These are phyloP conservation scores for Darevskia nairensis DNA, from an alignment of 2,797 vertebrate species.

Conservation along the genomic window DNA sequence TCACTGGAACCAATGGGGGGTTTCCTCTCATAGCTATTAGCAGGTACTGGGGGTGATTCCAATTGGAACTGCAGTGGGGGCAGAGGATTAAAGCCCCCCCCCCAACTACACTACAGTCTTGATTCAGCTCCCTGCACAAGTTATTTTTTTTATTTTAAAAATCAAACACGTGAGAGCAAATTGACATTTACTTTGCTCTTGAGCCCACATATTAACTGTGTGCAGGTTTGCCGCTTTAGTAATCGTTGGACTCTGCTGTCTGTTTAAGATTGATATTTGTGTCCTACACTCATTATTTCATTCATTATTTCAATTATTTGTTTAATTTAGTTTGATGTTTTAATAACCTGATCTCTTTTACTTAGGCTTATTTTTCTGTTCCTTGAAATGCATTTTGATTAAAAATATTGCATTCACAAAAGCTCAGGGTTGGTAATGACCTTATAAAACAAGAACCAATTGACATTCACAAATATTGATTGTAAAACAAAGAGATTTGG, in stretches of 20 bases:
- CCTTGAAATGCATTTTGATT: neutral
- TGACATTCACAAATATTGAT: slow-evolving; percentile 7
- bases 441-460: neutral
- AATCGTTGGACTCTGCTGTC: neutral
- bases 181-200: neutral
- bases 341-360: neutral
- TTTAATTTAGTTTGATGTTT: neutral
- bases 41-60: neutral
- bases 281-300: neutral
- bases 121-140: neutral
- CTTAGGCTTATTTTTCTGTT: slow-evolving; percentile 1
- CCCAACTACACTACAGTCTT: neutral
- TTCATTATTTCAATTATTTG: neutral
- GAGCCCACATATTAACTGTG: neutral
- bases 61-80: neutral
- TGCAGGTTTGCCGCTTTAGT: neutral
- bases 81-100: too few relatives aligned
- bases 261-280: neutral
- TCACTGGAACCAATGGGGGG: neutral
- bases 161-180: neutral
- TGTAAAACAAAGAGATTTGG: neutral
- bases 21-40: neutral
- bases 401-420: neutral
- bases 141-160: neutral
- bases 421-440: neutral